Evolutionary conservation across 2,888 invertebrate genomes (phyloP).

Genomic region (Prostheceraeus crozeri): DNA sequence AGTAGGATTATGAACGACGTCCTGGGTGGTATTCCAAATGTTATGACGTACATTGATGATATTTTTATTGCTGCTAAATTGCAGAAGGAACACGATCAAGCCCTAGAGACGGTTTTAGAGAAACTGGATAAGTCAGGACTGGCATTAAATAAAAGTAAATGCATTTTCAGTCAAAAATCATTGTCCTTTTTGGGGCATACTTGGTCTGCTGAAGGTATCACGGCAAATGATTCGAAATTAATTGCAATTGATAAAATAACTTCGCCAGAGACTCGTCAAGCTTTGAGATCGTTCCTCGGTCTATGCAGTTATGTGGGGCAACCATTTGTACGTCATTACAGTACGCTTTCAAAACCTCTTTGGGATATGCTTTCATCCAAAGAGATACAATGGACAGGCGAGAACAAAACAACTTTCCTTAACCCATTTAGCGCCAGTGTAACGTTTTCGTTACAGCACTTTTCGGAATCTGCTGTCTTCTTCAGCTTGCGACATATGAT

Average conservation of each 20-base stretch:
- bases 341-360: background rate
- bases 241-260: background rate
- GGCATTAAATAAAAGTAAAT: slow-evolving; percentile 8
- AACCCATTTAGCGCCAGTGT: too few relatives aligned
- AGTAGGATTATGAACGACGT: background rate
- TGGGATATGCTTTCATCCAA: slow-evolving; percentile 2
- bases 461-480: too few relatives aligned
- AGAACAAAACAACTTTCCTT: background rate
- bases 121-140: background rate
- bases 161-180: background rate
- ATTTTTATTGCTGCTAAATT: background rate
- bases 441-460: too few relatives aligned
- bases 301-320: slow-evolving; percentile 5
- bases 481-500: too few relatives aligned
- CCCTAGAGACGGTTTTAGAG: background rate
- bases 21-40: background rate
- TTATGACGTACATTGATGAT: slow-evolving; percentile 9
- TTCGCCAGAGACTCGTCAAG: background rate
- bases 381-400: slow-evolving; percentile 1
- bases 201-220: slow-evolving; percentile 2
- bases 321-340: slow-evolving; percentile 1
- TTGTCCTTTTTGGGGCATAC: slow-evolving; percentile 2
- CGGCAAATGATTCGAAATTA: background rate
- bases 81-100: slow-evolving; percentile 3
- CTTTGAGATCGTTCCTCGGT: slow-evolving; percentile 13